Evolutionary conservation across 2,888 invertebrate species (phyloP).

Genomic region (Cataglyphis altisquamis): DNA sequence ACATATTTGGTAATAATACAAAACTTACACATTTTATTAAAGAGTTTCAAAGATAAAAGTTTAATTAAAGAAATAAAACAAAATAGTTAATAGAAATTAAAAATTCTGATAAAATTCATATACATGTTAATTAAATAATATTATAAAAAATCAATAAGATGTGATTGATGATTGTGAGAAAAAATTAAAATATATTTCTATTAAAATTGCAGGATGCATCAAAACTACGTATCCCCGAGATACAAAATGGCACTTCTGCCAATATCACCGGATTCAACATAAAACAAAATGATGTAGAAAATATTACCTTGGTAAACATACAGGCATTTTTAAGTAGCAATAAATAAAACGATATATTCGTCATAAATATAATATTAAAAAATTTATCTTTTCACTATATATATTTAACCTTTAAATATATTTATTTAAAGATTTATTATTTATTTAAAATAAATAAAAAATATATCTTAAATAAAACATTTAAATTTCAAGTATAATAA

Average conservation of each 20-base stretch:
- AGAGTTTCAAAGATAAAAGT: too few species aligned
- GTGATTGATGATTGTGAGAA: neutral
- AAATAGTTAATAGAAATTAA: too few species aligned
- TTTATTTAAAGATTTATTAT: neutral
- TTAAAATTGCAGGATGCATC: constrained; percentile 76
- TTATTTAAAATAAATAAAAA: neutral
- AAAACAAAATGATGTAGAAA: constrained; percentile 71
- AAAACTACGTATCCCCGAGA: constrained; percentile 68
- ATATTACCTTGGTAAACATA: constrained; percentile 66
- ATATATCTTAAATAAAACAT: neutral
- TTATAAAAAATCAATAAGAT: neutral
- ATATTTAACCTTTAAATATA: neutral
- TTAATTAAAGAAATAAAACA: too few species aligned
- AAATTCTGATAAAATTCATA: too few species aligned
- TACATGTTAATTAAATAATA: too few species aligned
- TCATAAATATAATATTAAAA: neutral
- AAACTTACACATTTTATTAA: too few species aligned
- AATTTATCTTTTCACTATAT: neutral
- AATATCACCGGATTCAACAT: constrained; percentile 82
- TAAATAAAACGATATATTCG: neutral
- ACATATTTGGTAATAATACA: constrained; percentile 88
- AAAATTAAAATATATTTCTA: neutral
- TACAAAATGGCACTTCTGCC: constrained; percentile 75
- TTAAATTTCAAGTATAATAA: neutral
- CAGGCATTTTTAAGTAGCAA: neutral